Evolutionary conservation across 2,797 vertebrate genomes (phyloP).

Genomic region (Falco peregrinus): DNA sequence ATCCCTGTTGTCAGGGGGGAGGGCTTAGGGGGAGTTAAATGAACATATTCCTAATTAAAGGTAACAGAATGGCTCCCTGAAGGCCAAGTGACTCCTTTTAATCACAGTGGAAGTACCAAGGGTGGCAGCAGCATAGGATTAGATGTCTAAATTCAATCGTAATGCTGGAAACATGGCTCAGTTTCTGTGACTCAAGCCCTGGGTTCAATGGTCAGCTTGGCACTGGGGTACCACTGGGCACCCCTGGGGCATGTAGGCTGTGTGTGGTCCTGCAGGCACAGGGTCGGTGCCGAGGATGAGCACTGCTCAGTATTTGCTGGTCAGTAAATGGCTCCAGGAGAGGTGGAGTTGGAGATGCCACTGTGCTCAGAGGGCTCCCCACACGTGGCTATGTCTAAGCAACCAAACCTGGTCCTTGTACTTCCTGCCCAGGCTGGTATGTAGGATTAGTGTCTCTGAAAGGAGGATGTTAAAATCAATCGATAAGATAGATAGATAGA

Average conservation of each 20-base stretch:
- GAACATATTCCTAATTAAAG: not conserved
- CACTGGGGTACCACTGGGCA: not conserved
- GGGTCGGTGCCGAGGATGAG: no score
- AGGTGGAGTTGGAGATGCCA: not conserved
- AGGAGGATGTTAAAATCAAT: not conserved
- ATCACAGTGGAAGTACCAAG: not conserved
- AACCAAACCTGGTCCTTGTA: no score
- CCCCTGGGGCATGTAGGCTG: not conserved
- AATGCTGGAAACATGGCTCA: not conserved
- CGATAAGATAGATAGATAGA: no score
- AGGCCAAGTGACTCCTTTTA: not conserved
- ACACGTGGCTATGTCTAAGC: no score
- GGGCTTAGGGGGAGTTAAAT: not conserved
- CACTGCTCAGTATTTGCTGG: not conserved
- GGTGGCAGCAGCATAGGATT: not conserved
- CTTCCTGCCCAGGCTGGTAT: no score
- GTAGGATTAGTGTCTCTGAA: not conserved
- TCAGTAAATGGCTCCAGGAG: not conserved
- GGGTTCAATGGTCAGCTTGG: not conserved
- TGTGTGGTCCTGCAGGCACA: not conserved
- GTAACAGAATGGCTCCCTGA: not conserved
- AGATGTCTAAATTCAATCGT: not conserved
- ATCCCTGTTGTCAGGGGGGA: not conserved
- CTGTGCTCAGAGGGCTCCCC: not conserved
- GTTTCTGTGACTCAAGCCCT: not conserved